Percentiles rank a stretch among this genome's conserved stretches.
phyloP scores from a whole-genome alignment of 2,113 vertebrate genomes.

The Zosterops lateralis region DNA sequence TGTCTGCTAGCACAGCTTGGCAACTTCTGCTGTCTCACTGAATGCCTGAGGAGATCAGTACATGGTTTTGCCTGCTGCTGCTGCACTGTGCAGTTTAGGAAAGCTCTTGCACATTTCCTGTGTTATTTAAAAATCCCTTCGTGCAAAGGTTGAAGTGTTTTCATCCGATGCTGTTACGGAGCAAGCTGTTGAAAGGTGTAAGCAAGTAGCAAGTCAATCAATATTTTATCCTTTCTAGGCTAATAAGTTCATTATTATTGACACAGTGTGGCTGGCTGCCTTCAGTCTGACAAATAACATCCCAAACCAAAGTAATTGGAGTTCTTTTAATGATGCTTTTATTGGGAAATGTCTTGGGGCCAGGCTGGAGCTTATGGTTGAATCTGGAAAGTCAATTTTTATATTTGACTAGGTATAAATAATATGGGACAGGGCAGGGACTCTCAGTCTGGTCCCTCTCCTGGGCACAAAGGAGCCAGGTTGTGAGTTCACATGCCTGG shows the following conservation, averaged over 20 bases:
- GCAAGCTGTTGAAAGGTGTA: background rate
- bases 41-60: fast-evolving
- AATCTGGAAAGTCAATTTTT: background rate
- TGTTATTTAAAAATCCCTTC: background rate
- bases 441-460: background rate
- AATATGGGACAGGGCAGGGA: background rate
- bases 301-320: background rate
- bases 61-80: fast-evolving
- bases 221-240: background rate
- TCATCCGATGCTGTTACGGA: background rate
- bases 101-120: fast-evolving
- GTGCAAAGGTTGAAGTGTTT: background rate
- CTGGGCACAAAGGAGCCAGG: background rate
- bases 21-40: fast-evolving
- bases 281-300: background rate
- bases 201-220: background rate
- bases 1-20: background rate
- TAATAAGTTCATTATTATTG: background rate
- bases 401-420: background rate
- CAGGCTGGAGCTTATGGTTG: background rate
- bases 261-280: background rate
- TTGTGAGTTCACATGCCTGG: fast-evolving
- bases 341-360: background rate
- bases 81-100: background rate
- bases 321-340: background rate